Base-by-base conservation (phyloP, 2,888 invertebrate species). In the Heliconius cydno region DNA sequence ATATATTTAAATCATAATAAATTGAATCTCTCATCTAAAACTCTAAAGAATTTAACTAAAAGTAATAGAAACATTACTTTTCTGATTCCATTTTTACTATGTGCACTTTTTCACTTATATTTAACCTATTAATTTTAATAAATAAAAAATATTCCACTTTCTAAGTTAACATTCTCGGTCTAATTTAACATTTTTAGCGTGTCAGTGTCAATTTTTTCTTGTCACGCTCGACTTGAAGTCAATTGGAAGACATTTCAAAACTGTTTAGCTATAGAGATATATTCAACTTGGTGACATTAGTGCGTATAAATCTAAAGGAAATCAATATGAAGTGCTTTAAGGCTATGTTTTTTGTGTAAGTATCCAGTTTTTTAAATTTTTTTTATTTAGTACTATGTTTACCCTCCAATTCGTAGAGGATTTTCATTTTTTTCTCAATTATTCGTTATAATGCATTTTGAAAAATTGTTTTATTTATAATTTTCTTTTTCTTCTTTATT, bases 331-430 rank as follows among this genome's bases (percentile, higher is more conserved):
- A n/a, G 70, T 67, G 73, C 52, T 65, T 60, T 15, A 68, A 41
- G 28, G 30, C 19, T 41, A 19, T 81, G 30, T 22, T 79, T 57
- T 74, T 79, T 6, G 19, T 76, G 80, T 80, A 30, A 80, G 80
- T 79, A 80, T 65, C 12, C 41, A 19, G 25, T 22, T 70, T 71
- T 79, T 63, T 60, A n/a, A n/a, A n/a, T 25, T 3, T 63, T 63
- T 60, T 22, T 10, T 1, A 60, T 60, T 60, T 25, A 10, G n/a
- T 34, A 34, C 7, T 34, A 7, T 34, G 7, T 34, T 34, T 7
- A 34, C 7, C 10, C n/a, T 60, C 12, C 3, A 60, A 34, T 34
- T 34, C 7, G 7, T 34, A 34, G 34, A 7, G 34, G 0, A 34
- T 34, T 7, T 34, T 7, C 7, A 34, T 34, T 34, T 34, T 30